A percentile compares a stretch with the other conserved stretches of the same genome.
Conservation (phyloP, 2,113 vertebrate genomes). For the Carlito syrichta region DNA sequence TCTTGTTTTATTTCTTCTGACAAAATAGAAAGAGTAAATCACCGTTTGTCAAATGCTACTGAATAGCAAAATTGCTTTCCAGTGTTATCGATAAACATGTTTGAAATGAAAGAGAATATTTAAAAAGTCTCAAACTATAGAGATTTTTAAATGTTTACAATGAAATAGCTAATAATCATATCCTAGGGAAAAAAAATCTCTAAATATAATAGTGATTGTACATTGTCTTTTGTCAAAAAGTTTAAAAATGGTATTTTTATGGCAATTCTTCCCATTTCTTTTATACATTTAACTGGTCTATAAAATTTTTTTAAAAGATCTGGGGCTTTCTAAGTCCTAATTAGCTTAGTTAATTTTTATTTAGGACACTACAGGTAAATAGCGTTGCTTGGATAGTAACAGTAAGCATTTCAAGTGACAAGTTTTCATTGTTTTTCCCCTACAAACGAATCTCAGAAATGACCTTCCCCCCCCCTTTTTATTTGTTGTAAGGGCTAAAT, state of each 20-base stretch:
- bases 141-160: background rate
- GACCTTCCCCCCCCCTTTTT: too few relatives aligned
- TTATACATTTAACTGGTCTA: background rate
- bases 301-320: background rate
- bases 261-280: background rate
- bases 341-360: background rate
- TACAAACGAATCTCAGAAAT: background rate
- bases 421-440: background rate
- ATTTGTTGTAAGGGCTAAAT: background rate
- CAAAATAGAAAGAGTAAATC: background rate
- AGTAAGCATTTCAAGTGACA: background rate
- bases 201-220: background rate
- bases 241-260: background rate
- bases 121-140: background rate
- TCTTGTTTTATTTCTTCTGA: constrained; percentile 25
- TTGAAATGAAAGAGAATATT: background rate
- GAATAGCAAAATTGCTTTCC: background rate
- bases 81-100: background rate
- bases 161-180: background rate
- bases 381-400: background rate
- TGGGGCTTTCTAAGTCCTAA: background rate
- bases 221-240: background rate
- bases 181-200: background rate
- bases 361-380: background rate
- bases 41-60: background rate